These are phyloP conservation scores for Myotis lucifugus DNA, from an alignment of 2,113 vertebrate species.

Conservation along the genomic window DNA sequence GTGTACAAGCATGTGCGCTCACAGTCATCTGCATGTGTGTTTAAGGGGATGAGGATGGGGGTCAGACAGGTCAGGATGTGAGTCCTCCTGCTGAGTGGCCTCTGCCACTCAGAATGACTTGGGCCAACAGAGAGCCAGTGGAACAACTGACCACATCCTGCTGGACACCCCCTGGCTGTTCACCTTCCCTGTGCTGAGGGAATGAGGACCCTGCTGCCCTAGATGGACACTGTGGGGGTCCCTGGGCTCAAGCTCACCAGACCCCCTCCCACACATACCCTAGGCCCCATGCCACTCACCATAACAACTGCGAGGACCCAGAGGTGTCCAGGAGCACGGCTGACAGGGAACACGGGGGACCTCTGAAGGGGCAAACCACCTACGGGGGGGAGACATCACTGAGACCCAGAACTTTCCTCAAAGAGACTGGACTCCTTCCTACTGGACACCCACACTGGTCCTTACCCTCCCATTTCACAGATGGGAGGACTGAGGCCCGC, in stretches of 20 bases:
- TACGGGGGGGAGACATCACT: conserved; percentile 41
- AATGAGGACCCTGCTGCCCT: neutral
- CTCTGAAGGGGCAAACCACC: conserved; percentile 58
- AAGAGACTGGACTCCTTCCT: neutral
- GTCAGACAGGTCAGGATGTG: neutral
- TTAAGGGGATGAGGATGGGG: neutral
- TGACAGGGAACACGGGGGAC: conserved; percentile 73
- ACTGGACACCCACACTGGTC: neutral
- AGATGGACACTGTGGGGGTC: neutral
- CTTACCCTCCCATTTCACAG: neutral
- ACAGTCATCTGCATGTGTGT: no score
- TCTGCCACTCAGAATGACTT: neutral
- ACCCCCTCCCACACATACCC: neutral
- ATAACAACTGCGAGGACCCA: conserved; percentile 72
- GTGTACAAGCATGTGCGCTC: neutral
- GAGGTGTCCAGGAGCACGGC: conserved; percentile 75
- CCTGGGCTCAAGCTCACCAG: neutral
- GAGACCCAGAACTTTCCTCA: neutral
- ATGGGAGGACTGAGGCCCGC: neutral
- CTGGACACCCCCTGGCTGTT: neutral
- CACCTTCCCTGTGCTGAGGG: neutral
- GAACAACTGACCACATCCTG: neutral
- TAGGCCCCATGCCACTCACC: conserved; percentile 78
- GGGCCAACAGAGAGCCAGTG: neutral
- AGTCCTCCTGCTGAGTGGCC: neutral